Conservation (phyloP, 1,140 invertebrate species). For the Aradophagus sp. region DNA sequence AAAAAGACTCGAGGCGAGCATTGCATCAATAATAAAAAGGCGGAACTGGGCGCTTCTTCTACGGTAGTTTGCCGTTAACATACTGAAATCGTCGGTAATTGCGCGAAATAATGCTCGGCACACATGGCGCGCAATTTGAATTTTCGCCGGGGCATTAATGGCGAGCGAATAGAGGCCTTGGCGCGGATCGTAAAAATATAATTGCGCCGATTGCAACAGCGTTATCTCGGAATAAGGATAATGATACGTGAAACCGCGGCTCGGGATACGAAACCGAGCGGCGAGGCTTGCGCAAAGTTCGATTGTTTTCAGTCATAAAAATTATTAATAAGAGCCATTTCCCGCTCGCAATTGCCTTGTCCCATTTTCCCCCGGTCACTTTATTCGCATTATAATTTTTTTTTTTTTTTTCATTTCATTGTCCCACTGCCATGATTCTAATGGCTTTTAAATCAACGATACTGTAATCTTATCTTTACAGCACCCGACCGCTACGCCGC, state of each 20-base stretch:
- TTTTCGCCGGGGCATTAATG: constrained; percentile 64
- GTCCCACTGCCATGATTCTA: constrained; percentile 25
- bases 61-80: constrained; percentile 33
- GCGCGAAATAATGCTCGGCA: constrained; percentile 50
- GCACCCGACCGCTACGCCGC: constrained; percentile 7
- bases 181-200: constrained; percentile 74
- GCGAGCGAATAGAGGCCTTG: constrained; percentile 69
- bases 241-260: constrained; percentile 69
- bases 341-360: constrained; percentile 55
- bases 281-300: constrained; percentile 48
- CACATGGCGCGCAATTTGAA: constrained; percentile 45
- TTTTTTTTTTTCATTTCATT: too few species aligned
- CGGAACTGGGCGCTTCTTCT: constrained; percentile 26
- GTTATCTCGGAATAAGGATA: constrained; percentile 70
- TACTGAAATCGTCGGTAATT: constrained; percentile 40
- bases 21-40: constrained; percentile 28
- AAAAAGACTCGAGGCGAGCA: neutral
- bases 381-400: constrained; percentile 43
- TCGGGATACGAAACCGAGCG: constrained; percentile 59
- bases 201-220: constrained; percentile 73
- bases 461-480: constrained; percentile 44
- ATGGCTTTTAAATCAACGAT: constrained; percentile 43
- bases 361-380: constrained; percentile 37
- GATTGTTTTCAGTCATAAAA: constrained; percentile 60
- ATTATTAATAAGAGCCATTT: constrained; percentile 52